These are phyloP conservation scores for Syrmaticus mikado DNA, from an alignment of 2,113 vertebrate genomes.

Conservation along the genomic window DNA sequence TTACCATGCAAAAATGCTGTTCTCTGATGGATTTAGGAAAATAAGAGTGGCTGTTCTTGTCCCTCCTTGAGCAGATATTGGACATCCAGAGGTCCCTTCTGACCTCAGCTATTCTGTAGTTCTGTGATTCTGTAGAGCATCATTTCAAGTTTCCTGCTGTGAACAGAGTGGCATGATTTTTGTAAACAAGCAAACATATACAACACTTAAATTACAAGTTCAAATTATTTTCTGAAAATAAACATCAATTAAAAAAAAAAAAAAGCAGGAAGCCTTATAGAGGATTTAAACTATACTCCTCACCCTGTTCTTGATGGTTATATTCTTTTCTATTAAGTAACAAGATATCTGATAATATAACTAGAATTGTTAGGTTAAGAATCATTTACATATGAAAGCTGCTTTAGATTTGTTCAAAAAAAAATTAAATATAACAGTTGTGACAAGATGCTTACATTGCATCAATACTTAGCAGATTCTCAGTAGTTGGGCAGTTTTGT, in stretches of 20 bases:
- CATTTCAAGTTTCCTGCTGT: background rate
- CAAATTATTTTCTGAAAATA: background rate
- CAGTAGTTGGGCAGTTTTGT: background rate
- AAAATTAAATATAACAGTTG: background rate
- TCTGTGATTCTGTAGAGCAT: background rate
- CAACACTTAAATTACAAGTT: background rate
- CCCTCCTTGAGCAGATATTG: background rate
- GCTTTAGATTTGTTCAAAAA: background rate
- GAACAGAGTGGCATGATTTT: background rate
- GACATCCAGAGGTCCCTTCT: background rate
- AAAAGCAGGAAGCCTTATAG: background rate
- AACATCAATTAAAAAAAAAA: accelerated
- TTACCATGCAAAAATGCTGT: background rate
- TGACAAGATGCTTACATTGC: background rate
- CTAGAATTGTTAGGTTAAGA: background rate
- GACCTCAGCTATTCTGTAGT: background rate
- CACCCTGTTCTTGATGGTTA: background rate
- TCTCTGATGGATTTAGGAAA: background rate
- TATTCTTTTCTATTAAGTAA: background rate
- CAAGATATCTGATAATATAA: background rate
- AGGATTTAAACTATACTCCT: background rate
- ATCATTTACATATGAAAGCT: background rate
- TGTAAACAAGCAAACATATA: background rate
- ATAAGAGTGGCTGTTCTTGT: background rate
- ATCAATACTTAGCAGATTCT: background rate